phyloP scores from a whole-genome alignment of 2,888 invertebrate genomes.

The Hesperia comma region DNA sequence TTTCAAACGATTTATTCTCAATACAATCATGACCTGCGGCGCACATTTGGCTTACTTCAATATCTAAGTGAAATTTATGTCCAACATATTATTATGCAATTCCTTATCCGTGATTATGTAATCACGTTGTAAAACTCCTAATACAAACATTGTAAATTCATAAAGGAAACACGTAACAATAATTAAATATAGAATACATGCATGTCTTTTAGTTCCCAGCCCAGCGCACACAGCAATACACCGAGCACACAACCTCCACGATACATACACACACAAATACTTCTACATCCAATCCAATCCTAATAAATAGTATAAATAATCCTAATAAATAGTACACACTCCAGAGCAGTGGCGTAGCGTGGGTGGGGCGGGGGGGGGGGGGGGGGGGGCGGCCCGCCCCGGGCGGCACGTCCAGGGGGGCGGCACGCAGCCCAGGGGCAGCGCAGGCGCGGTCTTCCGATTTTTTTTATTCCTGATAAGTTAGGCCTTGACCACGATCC shows the following conservation, averaged over 20 bases:
- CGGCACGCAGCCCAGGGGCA: too few species aligned
- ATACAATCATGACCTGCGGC: conserved; percentile 56
- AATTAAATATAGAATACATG: conserved; percentile 38
- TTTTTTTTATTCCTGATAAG: too few species aligned
- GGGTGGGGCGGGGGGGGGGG: too few species aligned
- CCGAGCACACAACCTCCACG: neutral
- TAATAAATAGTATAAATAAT: too few species aligned
- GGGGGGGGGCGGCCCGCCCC: too few species aligned
- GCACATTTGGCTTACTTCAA: conserved; percentile 49
- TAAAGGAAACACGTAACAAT: conserved; percentile 27
- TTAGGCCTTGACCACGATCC: too few species aligned
- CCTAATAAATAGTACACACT: too few species aligned
- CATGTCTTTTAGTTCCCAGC: conserved; percentile 21
- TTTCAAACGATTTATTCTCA: conserved; percentile 71
- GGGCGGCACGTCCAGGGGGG: too few species aligned
- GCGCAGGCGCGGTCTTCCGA: too few species aligned
- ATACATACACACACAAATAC: too few species aligned
- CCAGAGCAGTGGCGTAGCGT: too few species aligned
- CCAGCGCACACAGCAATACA: neutral
- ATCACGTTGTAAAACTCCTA: conserved; percentile 22
- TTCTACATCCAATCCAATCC: too few species aligned
- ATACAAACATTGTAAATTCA: conserved; percentile 36
- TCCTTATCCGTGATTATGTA: conserved; percentile 44
- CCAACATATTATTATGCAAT: conserved; percentile 49
- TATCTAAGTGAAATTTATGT: conserved; percentile 52